Evolutionary conservation across 2,797 vertebrate species (phyloP).

Genomic region (Acrossocheilus fasciatus): DNA sequence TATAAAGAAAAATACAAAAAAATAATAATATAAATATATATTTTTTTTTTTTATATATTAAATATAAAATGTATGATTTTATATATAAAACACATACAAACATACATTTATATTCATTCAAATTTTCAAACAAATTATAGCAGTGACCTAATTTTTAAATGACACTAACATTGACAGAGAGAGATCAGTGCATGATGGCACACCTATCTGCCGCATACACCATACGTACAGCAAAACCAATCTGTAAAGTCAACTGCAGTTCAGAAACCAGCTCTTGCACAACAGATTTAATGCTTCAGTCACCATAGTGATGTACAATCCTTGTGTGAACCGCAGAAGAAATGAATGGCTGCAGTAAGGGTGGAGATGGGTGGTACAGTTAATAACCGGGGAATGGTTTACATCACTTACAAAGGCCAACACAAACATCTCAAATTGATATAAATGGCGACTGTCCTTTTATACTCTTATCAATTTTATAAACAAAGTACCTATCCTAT

Average conservation of each 20-base stretch:
- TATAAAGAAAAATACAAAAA: too few species aligned
- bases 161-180: not conserved
- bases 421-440: slow-evolving; percentile 33
- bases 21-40: too few species aligned
- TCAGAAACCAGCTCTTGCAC: slow-evolving; percentile 2
- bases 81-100: too few species aligned
- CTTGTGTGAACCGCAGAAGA: slow-evolving; percentile 20
- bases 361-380: slow-evolving; percentile 38
- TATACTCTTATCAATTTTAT: not conserved
- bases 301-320: slow-evolving; percentile 30
- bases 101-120: too few species aligned
- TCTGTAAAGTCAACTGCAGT: not conserved
- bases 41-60: too few species aligned
- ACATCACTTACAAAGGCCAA: slow-evolving; percentile 29
- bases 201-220: not conserved
- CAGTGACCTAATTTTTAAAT: not conserved
- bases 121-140: not conserved
- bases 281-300: slow-evolving; percentile 30
- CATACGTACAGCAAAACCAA: slow-evolving; percentile 4
- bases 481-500: not conserved
- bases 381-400: slow-evolving; percentile 30
- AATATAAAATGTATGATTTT: too few species aligned
- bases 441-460: not conserved
- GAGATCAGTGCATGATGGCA: not conserved
- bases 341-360: slow-evolving; percentile 28